These are phyloP conservation scores for Drosophila atroscutellata DNA, from an alignment of 2,888 invertebrate species.

Conservation along the genomic window DNA sequence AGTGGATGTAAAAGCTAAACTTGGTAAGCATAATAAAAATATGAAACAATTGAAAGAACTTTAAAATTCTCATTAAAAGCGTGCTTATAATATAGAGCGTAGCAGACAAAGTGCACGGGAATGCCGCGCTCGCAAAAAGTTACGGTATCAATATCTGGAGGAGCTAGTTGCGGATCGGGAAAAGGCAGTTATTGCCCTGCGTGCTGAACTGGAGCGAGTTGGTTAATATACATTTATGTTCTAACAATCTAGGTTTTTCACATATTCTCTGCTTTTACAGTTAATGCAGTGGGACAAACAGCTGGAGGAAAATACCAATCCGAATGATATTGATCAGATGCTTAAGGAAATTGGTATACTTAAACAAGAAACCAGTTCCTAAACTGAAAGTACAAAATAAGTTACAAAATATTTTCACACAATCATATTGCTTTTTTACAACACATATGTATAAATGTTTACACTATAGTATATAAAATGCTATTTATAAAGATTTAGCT, in stretches of 20 bases:
- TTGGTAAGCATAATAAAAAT: slow-evolving; percentile 87
- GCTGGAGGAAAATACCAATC: slow-evolving; percentile 91
- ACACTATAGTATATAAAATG: not conserved
- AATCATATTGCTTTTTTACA: not conserved
- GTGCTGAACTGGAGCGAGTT: slow-evolving; percentile 96
- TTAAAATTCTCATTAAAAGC: not conserved
- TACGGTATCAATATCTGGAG: slow-evolving; percentile 98
- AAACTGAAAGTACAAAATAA: slow-evolving; percentile 30
- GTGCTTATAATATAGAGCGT: slow-evolving; percentile 88
- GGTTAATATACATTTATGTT: slow-evolving; percentile 65
- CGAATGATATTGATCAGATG: slow-evolving; percentile 91
- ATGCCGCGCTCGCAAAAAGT: slow-evolving; percentile 97
- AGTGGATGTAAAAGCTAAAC: slow-evolving; percentile 96
- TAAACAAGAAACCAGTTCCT: slow-evolving; percentile 87
- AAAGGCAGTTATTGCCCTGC: slow-evolving; percentile 93
- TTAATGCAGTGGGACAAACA: slow-evolving; percentile 93
- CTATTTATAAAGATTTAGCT: not conserved
- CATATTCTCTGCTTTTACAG: slow-evolving; percentile 85
- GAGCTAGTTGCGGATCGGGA: slow-evolving; percentile 97
- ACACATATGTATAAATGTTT: not conserved
- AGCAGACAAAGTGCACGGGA: slow-evolving; percentile 98
- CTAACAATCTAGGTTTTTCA: slow-evolving; percentile 6
- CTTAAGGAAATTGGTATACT: slow-evolving; percentile 90
- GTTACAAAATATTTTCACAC: slow-evolving; percentile 5
- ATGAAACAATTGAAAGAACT: not conserved